These are phyloP conservation scores for Ganaspis brasiliensis DNA, from an alignment of 2,888 invertebrate species.

Conservation along the genomic window DNA sequence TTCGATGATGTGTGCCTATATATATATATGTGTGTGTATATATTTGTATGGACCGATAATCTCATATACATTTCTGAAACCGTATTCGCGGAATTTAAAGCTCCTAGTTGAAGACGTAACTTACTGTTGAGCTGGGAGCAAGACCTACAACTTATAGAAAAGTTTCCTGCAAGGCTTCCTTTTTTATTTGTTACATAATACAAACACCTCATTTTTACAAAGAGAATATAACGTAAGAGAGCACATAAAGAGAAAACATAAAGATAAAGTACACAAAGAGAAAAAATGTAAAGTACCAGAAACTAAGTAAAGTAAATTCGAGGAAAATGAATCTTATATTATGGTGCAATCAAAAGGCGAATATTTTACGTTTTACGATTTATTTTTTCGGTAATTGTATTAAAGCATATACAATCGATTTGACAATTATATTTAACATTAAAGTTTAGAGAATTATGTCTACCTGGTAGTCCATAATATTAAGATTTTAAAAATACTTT, in stretches of 20 bases:
- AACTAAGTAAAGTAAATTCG: background rate
- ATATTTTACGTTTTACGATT: background rate
- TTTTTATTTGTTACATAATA: background rate
- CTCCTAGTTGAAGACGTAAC: background rate
- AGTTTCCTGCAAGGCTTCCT: background rate
- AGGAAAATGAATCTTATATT: too few species aligned
- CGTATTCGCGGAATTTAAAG: slow-evolving; percentile 9
- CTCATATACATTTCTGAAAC: slow-evolving; percentile 16
- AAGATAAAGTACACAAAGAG: too few species aligned
- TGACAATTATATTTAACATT: too few species aligned
- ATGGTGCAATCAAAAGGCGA: background rate
- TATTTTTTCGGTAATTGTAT: background rate
- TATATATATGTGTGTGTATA: slow-evolving; percentile 2
- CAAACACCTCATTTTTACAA: background rate
- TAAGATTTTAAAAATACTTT: background rate
- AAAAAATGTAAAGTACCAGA: too few species aligned
- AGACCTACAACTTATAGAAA: background rate
- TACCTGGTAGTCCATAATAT: background rate
- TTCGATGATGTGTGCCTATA: slow-evolving; percentile 4
- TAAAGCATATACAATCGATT: background rate
- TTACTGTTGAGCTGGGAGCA: slow-evolving; percentile 4
- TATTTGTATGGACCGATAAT: background rate
- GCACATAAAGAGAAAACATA: too few species aligned
- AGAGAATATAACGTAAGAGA: too few species aligned
- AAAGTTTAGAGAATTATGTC: background rate